These are phyloP conservation scores for Chrysotoxum bicinctum DNA, from an alignment of 2,888 invertebrate species.

Conservation along the genomic window DNA sequence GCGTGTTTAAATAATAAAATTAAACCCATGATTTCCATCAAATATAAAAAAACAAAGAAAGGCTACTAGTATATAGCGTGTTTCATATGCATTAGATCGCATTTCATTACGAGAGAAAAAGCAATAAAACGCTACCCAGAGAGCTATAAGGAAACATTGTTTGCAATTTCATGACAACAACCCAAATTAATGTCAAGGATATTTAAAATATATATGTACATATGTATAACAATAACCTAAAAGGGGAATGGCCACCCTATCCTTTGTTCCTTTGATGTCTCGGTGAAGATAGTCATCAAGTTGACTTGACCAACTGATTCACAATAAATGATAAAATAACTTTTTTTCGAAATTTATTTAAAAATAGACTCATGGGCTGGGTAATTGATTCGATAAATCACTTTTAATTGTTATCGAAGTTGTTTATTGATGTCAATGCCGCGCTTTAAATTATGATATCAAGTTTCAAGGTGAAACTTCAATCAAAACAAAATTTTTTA, in stretches of 20 bases:
- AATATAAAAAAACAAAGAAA: conserved; percentile 6
- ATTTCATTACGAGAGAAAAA: conserved; percentile 40
- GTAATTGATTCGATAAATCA: conserved; percentile 30
- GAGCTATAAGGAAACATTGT: conserved; percentile 18
- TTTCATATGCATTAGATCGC: conserved; percentile 33
- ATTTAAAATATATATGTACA: neutral
- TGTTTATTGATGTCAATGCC: neutral
- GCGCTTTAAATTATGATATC: conserved; percentile 32
- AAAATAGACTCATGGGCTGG: conserved; percentile 31
- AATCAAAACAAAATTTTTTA: conserved; percentile 9
- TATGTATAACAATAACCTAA: neutral
- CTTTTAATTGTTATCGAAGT: conserved; percentile 24
- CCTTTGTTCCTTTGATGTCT: conserved; percentile 2
- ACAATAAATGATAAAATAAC: conserved; percentile 4
- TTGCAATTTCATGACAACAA: conserved; percentile 43
- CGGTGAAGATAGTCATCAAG: neutral
- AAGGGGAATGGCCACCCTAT: conserved; percentile 13
- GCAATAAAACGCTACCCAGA: conserved; percentile 16
- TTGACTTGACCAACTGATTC: conserved; percentile 5
- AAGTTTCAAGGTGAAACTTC: conserved; percentile 19
- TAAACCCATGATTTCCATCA: conserved; percentile 17
- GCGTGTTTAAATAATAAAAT: conserved; percentile 41
- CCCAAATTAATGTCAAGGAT: conserved; percentile 59
- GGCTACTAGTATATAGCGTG: conserved; percentile 30
- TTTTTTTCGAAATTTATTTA: conserved; percentile 20